These are phyloP conservation scores for Chirona hameri DNA, from an alignment of 2,888 invertebrate genomes.

Conservation along the genomic window DNA sequence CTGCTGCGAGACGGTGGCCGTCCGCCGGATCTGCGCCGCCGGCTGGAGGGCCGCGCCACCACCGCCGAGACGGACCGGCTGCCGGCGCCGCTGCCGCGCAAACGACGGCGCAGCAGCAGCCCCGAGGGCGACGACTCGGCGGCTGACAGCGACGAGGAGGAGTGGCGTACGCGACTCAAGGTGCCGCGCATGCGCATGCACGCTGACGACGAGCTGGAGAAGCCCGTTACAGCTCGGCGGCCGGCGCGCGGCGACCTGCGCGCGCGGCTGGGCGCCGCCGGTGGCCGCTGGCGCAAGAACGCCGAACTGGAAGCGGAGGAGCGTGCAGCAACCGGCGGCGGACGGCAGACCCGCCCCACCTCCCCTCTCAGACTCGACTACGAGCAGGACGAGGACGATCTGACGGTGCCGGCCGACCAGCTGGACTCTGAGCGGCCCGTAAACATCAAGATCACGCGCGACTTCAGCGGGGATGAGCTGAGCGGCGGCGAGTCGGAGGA, in stretches of 20 bases:
- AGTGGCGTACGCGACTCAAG: slow-evolving; percentile 55
- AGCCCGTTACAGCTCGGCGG: neutral
- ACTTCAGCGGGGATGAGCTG: slow-evolving; percentile 24
- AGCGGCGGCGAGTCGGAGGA: neutral
- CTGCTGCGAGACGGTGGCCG: slow-evolving; percentile 6
- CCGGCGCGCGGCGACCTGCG: slow-evolving; percentile 4
- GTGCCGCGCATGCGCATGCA: slow-evolving; percentile 77
- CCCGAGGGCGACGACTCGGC: slow-evolving; percentile 31
- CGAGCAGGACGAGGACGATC: neutral
- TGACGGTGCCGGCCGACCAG: neutral
- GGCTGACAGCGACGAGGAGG: slow-evolving; percentile 38
- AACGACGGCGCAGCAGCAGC: neutral
- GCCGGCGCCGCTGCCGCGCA: slow-evolving; percentile 3
- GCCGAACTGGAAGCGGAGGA: neutral
- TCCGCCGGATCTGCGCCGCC: slow-evolving; percentile 5
- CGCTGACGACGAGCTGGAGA: slow-evolving; percentile 69
- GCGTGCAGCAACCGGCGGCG: neutral
- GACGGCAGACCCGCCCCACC: neutral
- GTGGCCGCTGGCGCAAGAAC: slow-evolving; percentile 5
- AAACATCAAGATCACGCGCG: slow-evolving; percentile 27
- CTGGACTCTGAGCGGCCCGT: neutral
- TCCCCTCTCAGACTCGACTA: neutral
- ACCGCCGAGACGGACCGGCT: neutral
- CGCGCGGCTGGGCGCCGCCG: neutral
- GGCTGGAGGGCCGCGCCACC: neutral